Evolutionary conservation across 2,113 vertebrate genomes (phyloP), one percentile per base, ranked within the genome.

Genomic region (Bostrychus sinensis): DNA sequence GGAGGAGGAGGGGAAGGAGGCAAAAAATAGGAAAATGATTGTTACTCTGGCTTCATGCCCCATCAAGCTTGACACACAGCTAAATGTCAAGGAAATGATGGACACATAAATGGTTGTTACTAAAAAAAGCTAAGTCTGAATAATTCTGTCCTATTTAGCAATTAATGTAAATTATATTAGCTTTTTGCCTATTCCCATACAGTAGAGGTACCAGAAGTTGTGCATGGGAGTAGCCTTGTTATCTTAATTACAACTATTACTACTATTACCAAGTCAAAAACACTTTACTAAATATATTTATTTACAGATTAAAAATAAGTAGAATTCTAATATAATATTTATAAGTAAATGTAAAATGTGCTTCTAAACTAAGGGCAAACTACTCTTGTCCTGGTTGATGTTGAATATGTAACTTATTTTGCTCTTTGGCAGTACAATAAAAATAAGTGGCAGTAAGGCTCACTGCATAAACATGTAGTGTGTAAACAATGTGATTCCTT

Each of bases 21-120:
- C 42, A 64, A 43, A 53, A 59, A 71, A 76, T 64, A 41, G 56
- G 54, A 62, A 72, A 70, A 82, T 72, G 84, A 85, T 84, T 78
- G 83, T 85, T 89, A 75, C 62, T 69, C 43, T 63, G 62, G 77
- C 78, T 90, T 87, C 84, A 87, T 87, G 81, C 63, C 73, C 80
- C 79, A 88, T 90, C 86, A 84, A 84, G 66, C 78, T 65, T 65
- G 55, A 80, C 78, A 83, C 14, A 42, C 23, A n/a, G 58, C 72
- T 79, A 80, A 70, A 86, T 83, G 69, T 80, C 72, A 84, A 75
- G 76, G n/a, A 69, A 73, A 85, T 77, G 56, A 80, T 82, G 81
- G 62, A 83, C 41, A 74, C 43, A 62, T 72, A 89, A 71, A 77
- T 79, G 25, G 23, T 28, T 51, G 25, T n/a, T n/a, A 51, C 25